phyloP scores from a whole-genome alignment of 2,797 vertebrate genomes.

The Parambassis ranga region DNA sequence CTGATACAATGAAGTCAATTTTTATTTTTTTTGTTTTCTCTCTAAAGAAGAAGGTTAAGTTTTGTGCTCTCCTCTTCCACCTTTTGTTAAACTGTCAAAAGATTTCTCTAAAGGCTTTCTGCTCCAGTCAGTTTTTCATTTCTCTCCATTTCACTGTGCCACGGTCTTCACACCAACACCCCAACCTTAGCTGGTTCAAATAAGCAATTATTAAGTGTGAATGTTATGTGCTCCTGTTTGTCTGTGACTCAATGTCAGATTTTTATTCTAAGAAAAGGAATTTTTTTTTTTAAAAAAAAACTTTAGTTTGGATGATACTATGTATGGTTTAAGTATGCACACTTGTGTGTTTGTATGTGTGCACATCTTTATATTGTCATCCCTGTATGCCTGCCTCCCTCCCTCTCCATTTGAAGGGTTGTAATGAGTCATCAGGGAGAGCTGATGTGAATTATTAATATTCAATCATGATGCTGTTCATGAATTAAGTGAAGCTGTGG shows the following conservation, averaged over 20 bases:
- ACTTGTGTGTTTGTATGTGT: not conserved
- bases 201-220: constrained; percentile 39
- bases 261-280: constrained; percentile 22
- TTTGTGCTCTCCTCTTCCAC: constrained; percentile 9
- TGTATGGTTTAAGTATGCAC: not conserved
- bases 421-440: constrained; percentile 83
- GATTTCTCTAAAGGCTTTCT: constrained; percentile 37
- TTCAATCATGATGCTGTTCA: constrained; percentile 79
- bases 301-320: constrained; percentile 27
- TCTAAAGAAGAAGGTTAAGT: constrained; percentile 28
- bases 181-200: constrained; percentile 33
- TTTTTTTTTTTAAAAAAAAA: constrained; percentile 9
- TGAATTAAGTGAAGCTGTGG: constrained; percentile 72
- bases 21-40: constrained; percentile 22
- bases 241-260: constrained; percentile 2
- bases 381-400: constrained; percentile 39
- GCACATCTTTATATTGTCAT: constrained; percentile 29
- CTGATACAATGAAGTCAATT: constrained; percentile 10
- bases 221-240: constrained; percentile 20
- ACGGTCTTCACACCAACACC: constrained; percentile 34
- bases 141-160: constrained; percentile 33
- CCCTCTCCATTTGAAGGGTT: constrained; percentile 58
- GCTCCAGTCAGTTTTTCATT: constrained; percentile 36
- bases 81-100: constrained; percentile 46
- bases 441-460: constrained; percentile 83